These are phyloP conservation scores for Pachycephala philippinensis DNA, from an alignment of 2,113 vertebrate species.

Conservation along the genomic window DNA sequence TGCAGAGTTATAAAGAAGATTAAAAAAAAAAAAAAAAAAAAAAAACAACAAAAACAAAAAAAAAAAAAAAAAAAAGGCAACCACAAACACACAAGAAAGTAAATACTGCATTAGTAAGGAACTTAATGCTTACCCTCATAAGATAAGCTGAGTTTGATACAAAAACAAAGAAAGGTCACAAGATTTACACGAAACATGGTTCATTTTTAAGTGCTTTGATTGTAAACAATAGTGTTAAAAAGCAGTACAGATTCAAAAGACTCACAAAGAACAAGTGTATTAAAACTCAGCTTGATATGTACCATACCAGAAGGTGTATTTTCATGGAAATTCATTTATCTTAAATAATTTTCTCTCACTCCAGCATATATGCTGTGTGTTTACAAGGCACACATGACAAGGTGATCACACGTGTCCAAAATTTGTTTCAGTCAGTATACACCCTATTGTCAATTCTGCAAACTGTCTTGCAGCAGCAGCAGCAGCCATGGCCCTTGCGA, in stretches of 20 bases:
- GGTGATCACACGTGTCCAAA: background rate
- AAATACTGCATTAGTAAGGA: background rate
- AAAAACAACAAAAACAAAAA: background rate
- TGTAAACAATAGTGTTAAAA: background rate
- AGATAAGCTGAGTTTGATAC: background rate
- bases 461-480: background rate
- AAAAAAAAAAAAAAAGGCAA: background rate
- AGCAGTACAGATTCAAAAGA: background rate
- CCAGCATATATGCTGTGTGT: background rate
- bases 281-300: background rate
- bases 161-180: conserved; percentile 9
- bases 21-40: background rate
- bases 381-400: background rate
- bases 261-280: background rate
- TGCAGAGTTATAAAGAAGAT: conserved; percentile 24
- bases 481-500: background rate
- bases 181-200: background rate
- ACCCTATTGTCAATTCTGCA: background rate
- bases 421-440: background rate
- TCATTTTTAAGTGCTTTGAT: background rate
- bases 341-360: background rate
- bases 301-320: background rate
- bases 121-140: background rate
- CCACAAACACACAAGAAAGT: background rate
- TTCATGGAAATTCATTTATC: background rate